Evolutionary conservation across 35 echinoderm and acorn worm genomes (phyloP).

Genomic region (Chiridota heheva): DNA sequence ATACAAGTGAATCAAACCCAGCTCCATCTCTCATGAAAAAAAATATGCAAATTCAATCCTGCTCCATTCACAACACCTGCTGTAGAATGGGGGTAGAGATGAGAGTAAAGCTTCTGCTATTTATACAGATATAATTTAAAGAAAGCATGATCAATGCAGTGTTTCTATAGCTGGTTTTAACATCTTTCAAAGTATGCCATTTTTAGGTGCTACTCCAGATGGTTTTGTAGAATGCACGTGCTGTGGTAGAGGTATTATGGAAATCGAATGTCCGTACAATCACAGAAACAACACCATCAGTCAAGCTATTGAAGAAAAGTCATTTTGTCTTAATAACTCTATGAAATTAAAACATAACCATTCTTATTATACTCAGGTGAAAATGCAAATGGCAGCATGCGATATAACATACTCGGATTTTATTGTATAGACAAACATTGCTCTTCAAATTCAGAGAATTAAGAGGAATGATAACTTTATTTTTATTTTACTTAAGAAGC

Average conservation of each 20-base stretch:
- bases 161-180: background rate
- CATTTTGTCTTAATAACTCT: conserved; percentile 4
- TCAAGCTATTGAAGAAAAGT: background rate
- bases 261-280: conserved; percentile 19
- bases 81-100: conserved; percentile 38
- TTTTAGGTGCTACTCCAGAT: background rate
- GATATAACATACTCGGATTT: conserved; percentile 25
- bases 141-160: background rate
- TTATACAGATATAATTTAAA: background rate
- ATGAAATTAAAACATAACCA: conserved; percentile 7
- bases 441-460: conserved; percentile 11
- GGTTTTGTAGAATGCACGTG: conserved; percentile 4
- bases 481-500: background rate
- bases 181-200: background rate
- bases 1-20: conserved; percentile 14
- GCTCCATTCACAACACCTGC: conserved; percentile 18
- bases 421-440: conserved; percentile 31
- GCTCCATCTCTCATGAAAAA: conserved; percentile 35
- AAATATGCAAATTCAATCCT: conserved; percentile 32
- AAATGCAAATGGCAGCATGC: conserved; percentile 44
- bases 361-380: conserved; percentile 32
- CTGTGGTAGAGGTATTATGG: background rate
- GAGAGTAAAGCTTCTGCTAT: background rate
- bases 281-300: conserved; percentile 22
- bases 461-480: conserved; percentile 22